Evolutionary conservation across 2,113 vertebrate genomes (phyloP).

Genomic region (Polyodon spathula): DNA sequence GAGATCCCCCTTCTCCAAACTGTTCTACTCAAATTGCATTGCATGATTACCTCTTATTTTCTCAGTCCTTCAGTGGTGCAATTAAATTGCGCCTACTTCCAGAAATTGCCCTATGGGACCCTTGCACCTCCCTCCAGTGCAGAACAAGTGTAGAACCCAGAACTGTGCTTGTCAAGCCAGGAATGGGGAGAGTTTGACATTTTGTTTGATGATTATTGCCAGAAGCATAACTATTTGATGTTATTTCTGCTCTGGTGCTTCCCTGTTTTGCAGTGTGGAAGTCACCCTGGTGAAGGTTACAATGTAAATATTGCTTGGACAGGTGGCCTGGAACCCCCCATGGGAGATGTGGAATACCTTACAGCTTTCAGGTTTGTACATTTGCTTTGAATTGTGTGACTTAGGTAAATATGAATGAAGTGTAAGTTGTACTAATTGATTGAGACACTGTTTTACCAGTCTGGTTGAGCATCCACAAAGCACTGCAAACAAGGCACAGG

Average conservation of each 20-base stretch:
- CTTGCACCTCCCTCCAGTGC: slow-evolving; percentile 34
- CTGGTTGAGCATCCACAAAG: background rate
- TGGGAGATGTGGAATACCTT: slow-evolving; percentile 66
- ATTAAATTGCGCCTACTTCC: slow-evolving; percentile 76
- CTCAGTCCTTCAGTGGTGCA: slow-evolving; percentile 67
- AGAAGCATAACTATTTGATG: slow-evolving; percentile 48
- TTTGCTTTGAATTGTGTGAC: slow-evolving; percentile 36
- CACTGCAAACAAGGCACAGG: slow-evolving; percentile 1
- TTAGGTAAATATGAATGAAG: slow-evolving; percentile 7
- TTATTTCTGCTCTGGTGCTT: slow-evolving; percentile 40
- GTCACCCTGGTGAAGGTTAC: slow-evolving; percentile 54
- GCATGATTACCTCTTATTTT: slow-evolving; percentile 76
- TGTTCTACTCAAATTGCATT: slow-evolving; percentile 67
- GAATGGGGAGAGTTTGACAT: slow-evolving; percentile 48
- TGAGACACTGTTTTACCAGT: slow-evolving; percentile 7
- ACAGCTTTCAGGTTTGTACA: slow-evolving; percentile 65
- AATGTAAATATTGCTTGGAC: slow-evolving; percentile 72
- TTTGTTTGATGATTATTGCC: slow-evolving; percentile 67
- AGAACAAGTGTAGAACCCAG: slow-evolving; percentile 66
- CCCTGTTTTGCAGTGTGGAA: slow-evolving; percentile 50
- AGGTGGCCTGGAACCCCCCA: slow-evolving; percentile 69
- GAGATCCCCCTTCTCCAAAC: slow-evolving; percentile 61
- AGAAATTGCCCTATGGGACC: slow-evolving; percentile 59
- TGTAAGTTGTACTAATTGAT: slow-evolving; percentile 21
- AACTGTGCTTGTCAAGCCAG: slow-evolving; percentile 53